phyloP scores from a whole-genome alignment of 2,113 vertebrate species.

The Gracilinanus agilis region DNA sequence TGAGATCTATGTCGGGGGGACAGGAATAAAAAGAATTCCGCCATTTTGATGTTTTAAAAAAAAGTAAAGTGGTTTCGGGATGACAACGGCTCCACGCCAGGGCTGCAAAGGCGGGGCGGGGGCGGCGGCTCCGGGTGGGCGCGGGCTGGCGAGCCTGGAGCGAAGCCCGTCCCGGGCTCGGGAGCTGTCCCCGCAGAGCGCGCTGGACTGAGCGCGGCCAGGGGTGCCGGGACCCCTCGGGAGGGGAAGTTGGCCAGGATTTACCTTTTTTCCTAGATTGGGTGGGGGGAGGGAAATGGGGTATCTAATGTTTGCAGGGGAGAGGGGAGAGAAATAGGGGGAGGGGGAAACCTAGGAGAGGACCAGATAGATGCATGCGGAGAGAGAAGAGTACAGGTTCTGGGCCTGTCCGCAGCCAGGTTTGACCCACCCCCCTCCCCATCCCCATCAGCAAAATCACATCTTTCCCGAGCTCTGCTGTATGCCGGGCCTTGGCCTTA shows the following conservation, averaged over 20 bases:
- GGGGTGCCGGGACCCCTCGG: not conserved
- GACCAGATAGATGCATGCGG: not conserved
- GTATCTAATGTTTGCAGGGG: not conserved
- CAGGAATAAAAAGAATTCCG: constrained; percentile 75
- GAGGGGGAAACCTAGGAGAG: not conserved
- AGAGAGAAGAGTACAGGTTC: not conserved
- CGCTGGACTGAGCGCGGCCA: not conserved
- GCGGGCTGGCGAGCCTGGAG: not conserved
- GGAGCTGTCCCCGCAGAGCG: not conserved
- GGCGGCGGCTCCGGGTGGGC: not conserved
- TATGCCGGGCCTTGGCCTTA: not conserved
- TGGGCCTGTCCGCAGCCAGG: not conserved
- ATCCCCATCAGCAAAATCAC: not conserved
- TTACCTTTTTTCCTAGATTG: too few relatives aligned
- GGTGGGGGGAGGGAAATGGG: too few relatives aligned
- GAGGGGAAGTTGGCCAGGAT: not conserved
- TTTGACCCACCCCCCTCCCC: not conserved
- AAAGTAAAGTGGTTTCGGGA: constrained; percentile 66
- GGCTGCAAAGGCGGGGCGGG: not conserved
- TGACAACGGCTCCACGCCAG: not conserved
- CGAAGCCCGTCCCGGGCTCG: too few relatives aligned
- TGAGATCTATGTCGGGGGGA: not conserved
- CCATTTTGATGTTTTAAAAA: constrained; percentile 80
- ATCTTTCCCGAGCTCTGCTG: not conserved
- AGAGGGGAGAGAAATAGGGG: not conserved